Evolutionary conservation across 2,113 vertebrate species (phyloP).

Genomic region (Chascanopsetta lugubris): DNA sequence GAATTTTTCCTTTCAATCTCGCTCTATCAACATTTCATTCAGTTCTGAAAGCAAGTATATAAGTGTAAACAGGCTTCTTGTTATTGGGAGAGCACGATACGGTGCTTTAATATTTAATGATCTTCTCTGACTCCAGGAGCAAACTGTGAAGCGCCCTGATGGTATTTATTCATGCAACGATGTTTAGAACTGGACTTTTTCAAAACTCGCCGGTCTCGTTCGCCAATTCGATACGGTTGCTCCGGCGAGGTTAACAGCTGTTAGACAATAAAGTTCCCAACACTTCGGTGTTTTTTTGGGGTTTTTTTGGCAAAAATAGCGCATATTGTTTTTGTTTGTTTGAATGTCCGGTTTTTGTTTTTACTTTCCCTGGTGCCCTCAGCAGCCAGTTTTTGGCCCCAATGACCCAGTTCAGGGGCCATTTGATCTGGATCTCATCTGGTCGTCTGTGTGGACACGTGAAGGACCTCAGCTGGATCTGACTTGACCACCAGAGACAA

Average conservation of each 20-base stretch:
- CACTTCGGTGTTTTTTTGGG: slow-evolving; percentile 11
- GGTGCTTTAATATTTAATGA: slow-evolving; percentile 67
- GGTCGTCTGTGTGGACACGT: slow-evolving; percentile 44
- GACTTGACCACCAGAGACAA: slow-evolving; percentile 29
- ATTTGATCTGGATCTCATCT: slow-evolving; percentile 57
- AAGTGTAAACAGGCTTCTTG: slow-evolving; percentile 58
- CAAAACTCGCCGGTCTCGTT: slow-evolving; percentile 1
- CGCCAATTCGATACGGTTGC: background rate
- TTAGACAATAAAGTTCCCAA: slow-evolving; percentile 24
- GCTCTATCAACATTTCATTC: too few species aligned
- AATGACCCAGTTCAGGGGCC: slow-evolving; percentile 46
- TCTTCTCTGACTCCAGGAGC: slow-evolving; percentile 47
- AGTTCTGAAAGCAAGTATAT: slow-evolving; percentile 39
- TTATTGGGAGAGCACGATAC: slow-evolving; percentile 57
- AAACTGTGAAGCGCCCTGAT: slow-evolving; percentile 25
- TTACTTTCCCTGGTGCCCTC: background rate
- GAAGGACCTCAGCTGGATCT: slow-evolving; percentile 63
- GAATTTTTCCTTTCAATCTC: too few species aligned
- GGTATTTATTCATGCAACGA: slow-evolving; percentile 20
- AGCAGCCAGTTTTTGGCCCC: slow-evolving; percentile 17
- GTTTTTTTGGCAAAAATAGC: background rate
- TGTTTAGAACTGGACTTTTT: slow-evolving; percentile 25
- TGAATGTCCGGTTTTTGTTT: background rate
- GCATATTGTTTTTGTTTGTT: background rate
- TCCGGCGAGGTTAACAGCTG: slow-evolving; percentile 22